Percentiles rank a stretch among this genome's conserved stretches.
Conservation (phyloP, 64 coral and sea anemone genomes). For the Montipora foliosa region DNA sequence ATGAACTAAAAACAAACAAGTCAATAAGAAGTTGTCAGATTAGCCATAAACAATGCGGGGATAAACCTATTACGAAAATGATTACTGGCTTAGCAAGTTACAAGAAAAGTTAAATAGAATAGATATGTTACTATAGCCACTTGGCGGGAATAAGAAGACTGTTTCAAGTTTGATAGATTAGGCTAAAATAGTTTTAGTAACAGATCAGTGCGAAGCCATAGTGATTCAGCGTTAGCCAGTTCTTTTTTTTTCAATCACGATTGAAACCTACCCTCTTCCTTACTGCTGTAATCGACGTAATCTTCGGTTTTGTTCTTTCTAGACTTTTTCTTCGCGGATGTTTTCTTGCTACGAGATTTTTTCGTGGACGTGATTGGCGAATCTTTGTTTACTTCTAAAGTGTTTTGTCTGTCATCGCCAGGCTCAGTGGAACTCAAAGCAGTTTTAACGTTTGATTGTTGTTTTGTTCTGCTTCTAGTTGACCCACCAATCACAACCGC, state of each 20-base stretch:
- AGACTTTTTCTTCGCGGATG: not conserved
- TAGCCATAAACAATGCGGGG: no score
- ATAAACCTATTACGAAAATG: no score
- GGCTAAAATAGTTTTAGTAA: not conserved
- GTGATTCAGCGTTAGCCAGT: not conserved
- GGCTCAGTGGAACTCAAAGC: not conserved
- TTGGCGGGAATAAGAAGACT: not conserved
- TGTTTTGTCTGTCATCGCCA: not conserved
- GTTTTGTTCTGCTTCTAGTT: not conserved
- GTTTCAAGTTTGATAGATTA: not conserved
- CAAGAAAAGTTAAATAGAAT: no score
- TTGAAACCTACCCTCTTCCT: conserved; percentile 28
- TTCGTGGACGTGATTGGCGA: not conserved
- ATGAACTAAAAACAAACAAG: not conserved
- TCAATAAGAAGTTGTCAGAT: no score
- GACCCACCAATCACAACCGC: conserved; percentile 26
- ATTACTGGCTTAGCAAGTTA: no score
- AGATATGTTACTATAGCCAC: no score
- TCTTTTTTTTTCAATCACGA: not conserved
- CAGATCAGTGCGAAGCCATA: not conserved
- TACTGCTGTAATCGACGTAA: not conserved
- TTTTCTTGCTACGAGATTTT: conserved; percentile 11
- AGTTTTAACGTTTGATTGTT: not conserved
- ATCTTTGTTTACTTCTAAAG: not conserved
- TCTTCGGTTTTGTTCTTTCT: not conserved